Percentiles rank a stretch among this genome's conserved stretches.
Evolutionary conservation across 2,888 invertebrate species (phyloP).

Genomic region (Caenorhabditis panamensis): DNA sequence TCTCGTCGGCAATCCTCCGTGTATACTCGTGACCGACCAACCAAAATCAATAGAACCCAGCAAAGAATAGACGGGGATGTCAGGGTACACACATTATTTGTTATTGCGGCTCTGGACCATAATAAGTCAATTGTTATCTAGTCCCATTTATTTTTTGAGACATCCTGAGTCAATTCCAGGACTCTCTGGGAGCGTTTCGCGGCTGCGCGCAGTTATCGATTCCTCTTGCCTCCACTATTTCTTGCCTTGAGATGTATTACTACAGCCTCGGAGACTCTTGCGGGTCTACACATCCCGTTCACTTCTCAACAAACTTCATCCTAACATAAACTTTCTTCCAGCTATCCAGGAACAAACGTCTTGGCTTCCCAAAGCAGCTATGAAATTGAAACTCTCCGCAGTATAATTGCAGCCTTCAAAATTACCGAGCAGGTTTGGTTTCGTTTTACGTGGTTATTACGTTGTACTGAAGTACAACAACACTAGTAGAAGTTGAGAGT

Average conservation of each 20-base stretch:
- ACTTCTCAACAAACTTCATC: conserved; percentile 3
- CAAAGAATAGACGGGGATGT: conserved; percentile 5
- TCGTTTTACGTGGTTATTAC: not conserved
- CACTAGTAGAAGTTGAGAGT: too few species aligned
- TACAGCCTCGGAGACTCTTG: conserved; percentile 6
- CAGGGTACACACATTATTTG: conserved; percentile 10
- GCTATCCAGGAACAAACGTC: not conserved
- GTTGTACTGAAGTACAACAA: too few species aligned
- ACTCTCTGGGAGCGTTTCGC: not conserved
- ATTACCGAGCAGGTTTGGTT: not conserved
- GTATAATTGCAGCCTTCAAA: not conserved
- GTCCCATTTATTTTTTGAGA: not conserved
- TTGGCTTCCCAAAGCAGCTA: not conserved
- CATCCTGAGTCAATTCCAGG: not conserved
- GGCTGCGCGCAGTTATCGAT: conserved; percentile 42
- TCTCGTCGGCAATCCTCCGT: conserved; percentile 29
- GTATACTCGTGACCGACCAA: conserved; percentile 43
- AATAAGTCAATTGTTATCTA: not conserved
- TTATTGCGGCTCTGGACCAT: not conserved
- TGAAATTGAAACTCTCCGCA: not conserved
- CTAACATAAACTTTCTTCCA: not conserved
- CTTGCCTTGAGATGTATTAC: conserved; percentile 32
- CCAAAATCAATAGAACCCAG: conserved; percentile 44
- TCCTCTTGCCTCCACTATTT: conserved; percentile 21
- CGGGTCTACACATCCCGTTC: conserved; percentile 17